These are phyloP conservation scores for Drosophila limbata DNA, from an alignment of 2,888 invertebrate species.

Conservation along the genomic window DNA sequence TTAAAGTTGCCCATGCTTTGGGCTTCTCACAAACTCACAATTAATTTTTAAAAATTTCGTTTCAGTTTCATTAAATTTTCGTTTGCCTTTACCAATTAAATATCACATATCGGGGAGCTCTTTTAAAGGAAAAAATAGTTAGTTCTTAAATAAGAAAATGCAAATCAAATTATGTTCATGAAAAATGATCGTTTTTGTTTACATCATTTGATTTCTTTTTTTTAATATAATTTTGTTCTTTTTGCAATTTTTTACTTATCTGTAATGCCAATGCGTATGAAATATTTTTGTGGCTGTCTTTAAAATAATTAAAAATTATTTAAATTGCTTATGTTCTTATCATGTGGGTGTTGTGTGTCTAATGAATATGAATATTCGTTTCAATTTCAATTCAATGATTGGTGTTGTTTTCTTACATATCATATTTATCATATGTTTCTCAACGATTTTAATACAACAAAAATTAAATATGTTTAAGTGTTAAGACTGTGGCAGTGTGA, in stretches of 20 bases:
- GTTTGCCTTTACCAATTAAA: conserved; percentile 69
- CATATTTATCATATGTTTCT: conserved; percentile 10
- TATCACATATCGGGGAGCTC: conserved; percentile 84
- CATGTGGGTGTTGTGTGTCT: conserved; percentile 12
- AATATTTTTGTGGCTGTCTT: conserved; percentile 73
- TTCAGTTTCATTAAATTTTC: conserved; percentile 39
- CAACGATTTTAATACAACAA: conserved; percentile 20
- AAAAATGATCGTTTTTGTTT: conserved; percentile 65
- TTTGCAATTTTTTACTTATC: conserved; percentile 34
- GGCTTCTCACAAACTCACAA: conserved; percentile 33
- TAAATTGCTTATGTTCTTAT: conserved; percentile 35
- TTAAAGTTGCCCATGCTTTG: conserved; percentile 43
- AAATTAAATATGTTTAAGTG: conserved; percentile 2
- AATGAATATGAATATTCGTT: conserved; percentile 33
- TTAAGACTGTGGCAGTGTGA: conserved; percentile 40
- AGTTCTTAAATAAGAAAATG: conserved; percentile 64
- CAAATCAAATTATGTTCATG: conserved; percentile 61
- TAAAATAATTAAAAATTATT: conserved; percentile 45
- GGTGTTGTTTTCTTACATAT: conserved; percentile 58
- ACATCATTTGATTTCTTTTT: conserved; percentile 7
- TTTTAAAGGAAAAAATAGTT: conserved; percentile 69
- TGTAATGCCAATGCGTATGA: conserved; percentile 61
- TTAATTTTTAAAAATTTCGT: conserved; percentile 37
- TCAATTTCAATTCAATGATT: conserved; percentile 30
- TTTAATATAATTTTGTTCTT: conserved; percentile 10